These are phyloP conservation scores for Agelaius tricolor DNA, from an alignment of 2,113 vertebrate species.

Conservation along the genomic window DNA sequence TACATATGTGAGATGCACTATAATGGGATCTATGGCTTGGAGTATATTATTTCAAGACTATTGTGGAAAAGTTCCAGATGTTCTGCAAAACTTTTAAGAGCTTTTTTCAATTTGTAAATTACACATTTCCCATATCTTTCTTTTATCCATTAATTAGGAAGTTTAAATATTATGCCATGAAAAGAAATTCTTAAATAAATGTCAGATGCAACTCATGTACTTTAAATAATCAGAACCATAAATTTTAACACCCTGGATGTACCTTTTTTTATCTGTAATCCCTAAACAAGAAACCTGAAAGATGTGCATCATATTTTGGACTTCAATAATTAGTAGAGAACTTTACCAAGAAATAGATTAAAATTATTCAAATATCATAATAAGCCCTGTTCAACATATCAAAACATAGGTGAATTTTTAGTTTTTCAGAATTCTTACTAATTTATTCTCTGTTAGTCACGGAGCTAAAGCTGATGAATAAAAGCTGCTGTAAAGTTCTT, in stretches of 20 bases:
- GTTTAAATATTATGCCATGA: neutral
- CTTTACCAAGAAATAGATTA: neutral
- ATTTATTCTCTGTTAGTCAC: neutral
- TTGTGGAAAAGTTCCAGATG: constrained; percentile 49
- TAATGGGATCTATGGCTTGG: neutral
- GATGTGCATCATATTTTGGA: neutral
- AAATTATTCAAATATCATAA: neutral
- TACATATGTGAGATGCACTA: neutral
- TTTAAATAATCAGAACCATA: neutral
- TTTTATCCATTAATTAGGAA: neutral
- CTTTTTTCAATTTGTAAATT: constrained; percentile 41
- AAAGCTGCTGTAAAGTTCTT: neutral
- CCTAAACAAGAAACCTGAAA: neutral
- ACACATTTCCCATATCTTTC: neutral
- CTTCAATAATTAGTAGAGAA: neutral
- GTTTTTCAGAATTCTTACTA: neutral
- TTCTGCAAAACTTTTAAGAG: constrained; percentile 39
- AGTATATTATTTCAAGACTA: neutral
- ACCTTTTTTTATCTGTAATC: neutral
- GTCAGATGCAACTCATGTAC: neutral
- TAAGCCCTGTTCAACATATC: neutral
- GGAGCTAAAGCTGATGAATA: neutral
- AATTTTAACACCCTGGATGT: neutral
- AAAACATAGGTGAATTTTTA: neutral
- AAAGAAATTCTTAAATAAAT: neutral